Base-by-base conservation (phyloP, 2,888 invertebrate genomes). In the Volucella inanis region DNA sequence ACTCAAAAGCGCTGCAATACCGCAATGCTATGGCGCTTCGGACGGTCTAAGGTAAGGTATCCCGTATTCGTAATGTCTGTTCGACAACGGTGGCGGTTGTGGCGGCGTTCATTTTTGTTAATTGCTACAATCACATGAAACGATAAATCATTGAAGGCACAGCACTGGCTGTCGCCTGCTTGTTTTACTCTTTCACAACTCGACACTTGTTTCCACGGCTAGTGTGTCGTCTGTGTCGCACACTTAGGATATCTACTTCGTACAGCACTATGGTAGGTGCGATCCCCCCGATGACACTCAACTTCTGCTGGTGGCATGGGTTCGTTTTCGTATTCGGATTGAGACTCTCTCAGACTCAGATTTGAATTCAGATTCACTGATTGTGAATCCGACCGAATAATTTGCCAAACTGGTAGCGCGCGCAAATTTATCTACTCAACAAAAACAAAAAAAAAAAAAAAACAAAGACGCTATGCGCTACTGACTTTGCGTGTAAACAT, bases 21-120 rank as follows among this genome's bases (percentile, higher is more conserved):
- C 39, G n/a, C 57, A 52, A n/a, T 41, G 6, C 9, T 4, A 31
- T 38, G 39, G 9, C 47, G 61, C 31, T 31, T 31, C 31, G 31
- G 31, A 31, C 6, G 31, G 31, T 31, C 6, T 31, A 6, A 31
- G 31, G 31, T 31, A 31, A 22, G 31, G 31, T 31, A 31, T 6
- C 31, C n/a, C n/a, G n/a, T n/a, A n/a, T n/a, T n/a, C 31, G 31
- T 31, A 31, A 4, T 31, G 31, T 31, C 31, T 31, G 31, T 2
- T 31, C 31, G 31, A 31, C 31, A 31, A 31, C 31, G 31, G 31
- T 31, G 31, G 31, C 31, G 31, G 31, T 31, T 4, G 31, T 81
- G 85, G 76, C 81, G 81, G 81, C 81, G 85, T 81, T 85, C 85
- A 81, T 81, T 85, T 85, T 85, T 85, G 85, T 85, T 85, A 85